Base-by-base conservation (phyloP, 2,797 vertebrate genomes). In the Anguilla obscura region DNA sequence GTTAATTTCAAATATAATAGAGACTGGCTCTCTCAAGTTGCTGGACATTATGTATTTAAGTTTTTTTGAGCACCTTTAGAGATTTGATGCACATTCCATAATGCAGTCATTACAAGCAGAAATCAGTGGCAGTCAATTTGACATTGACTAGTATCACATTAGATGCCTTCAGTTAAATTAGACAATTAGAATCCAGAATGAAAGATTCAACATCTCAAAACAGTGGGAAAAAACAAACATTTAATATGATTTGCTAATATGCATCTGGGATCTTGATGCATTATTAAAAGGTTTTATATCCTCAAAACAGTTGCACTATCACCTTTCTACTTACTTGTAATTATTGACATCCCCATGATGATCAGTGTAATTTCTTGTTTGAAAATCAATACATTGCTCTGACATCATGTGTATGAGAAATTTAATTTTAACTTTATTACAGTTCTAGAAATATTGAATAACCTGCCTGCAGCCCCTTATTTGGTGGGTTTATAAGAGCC, bases 81-180 rank as follows among this genome's bases (percentile, higher is more conserved):
- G 94, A 94, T 94, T 95, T 95, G 94, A 94, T 94, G 95, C 95
- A 94, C 93, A 93, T 95, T 93, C 93, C 90, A 90, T 66, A 66
- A 84, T 90, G 90, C 84, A 40, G 89, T 91, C 92, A 91, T 92
- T 93, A 93, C 94, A 94, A 94, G 92, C 93, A 94, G 85, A 85
- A 82, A 87, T 88, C 79, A 79, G 45, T n/a, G 50, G 50, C 40
- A 91, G 89, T 88, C 90, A 89, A 88, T 91, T 89, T 91, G 58
- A 90, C 93, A 93, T 91, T 86, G 30, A 88, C 89, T 93, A 92
- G 92, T 91, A 91, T 93, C 92, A 87, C 86, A 90, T 90, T 83
- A 93, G 91, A 92, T 88, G 92, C 88, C 88, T 90, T 92, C 88
- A 58, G 86, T 89, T 92, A 85, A 92, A 94, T 92, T 94, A 85